Conservation (phyloP, 2,113 vertebrate species). For the Pomatorhinus ruficollis region DNA sequence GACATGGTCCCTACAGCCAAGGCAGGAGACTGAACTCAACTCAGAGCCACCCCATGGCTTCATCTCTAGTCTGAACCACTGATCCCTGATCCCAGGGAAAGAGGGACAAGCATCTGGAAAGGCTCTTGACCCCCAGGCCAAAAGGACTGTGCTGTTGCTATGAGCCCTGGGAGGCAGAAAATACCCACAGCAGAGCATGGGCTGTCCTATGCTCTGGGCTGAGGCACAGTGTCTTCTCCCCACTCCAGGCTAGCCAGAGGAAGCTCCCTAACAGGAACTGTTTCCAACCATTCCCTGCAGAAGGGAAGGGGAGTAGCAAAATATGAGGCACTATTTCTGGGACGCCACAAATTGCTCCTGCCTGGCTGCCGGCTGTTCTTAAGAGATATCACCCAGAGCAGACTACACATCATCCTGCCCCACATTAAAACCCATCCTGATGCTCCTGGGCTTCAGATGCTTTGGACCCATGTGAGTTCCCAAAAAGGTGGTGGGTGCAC, state of each 20-base stretch:
- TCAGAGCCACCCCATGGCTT: background rate
- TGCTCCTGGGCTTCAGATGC: background rate
- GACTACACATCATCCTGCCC: background rate
- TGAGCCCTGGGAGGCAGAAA: background rate
- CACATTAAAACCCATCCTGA: background rate
- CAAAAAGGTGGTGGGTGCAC: background rate
- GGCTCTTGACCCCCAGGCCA: background rate
- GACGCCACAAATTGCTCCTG: background rate
- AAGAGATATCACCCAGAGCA: background rate
- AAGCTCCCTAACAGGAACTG: background rate
- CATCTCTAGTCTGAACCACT: background rate
- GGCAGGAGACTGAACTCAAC: background rate
- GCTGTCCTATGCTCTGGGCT: background rate
- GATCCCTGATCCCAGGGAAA: background rate
- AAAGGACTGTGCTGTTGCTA: background rate
- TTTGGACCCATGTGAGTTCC: background rate
- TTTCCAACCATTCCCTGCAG: background rate
- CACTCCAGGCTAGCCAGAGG: background rate
- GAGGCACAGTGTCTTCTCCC: background rate
- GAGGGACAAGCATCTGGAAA: background rate
- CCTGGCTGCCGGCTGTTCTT: background rate
- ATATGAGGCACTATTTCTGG: background rate
- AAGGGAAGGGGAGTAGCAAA: background rate
- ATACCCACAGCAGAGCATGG: accelerated
- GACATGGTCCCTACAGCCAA: background rate